phyloP scores from a whole-genome alignment of 1,140 invertebrate genomes.

The Drosophila serrata region DNA sequence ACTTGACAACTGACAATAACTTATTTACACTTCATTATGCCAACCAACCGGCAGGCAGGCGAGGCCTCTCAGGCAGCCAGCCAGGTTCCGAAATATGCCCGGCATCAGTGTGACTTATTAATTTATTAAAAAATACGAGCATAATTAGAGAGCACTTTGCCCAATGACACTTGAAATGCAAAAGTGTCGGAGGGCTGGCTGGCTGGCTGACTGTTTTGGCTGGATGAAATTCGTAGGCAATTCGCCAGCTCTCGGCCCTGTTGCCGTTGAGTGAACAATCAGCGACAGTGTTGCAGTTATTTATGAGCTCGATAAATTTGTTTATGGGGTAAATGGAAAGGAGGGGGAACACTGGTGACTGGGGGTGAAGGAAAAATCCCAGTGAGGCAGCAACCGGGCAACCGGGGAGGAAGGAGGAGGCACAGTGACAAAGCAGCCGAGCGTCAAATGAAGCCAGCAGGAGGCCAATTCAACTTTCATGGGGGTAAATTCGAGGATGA shows the following conservation, averaged over 20 bases:
- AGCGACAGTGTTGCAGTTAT: constrained; percentile 82
- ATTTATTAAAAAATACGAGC: constrained; percentile 82
- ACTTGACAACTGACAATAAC: constrained; percentile 83
- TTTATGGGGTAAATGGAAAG: constrained; percentile 61
- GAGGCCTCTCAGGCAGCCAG: not conserved
- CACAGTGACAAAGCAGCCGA: constrained; percentile 46
- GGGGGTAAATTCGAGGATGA: constrained; percentile 31
- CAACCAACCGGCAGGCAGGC: constrained; percentile 16
- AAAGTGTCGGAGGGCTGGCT: constrained; percentile 22
- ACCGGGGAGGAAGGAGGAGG: not conserved
- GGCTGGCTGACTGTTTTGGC: not conserved
- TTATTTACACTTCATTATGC: constrained; percentile 84
- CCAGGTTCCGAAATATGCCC: constrained; percentile 60
- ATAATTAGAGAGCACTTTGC: constrained; percentile 83
- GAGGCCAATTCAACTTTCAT: constrained; percentile 67
- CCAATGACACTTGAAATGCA: constrained; percentile 82
- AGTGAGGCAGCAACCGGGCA: not conserved
- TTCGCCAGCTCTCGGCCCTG: constrained; percentile 7
- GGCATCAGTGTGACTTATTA: constrained; percentile 79
- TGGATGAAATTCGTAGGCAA: not conserved
- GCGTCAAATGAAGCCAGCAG: constrained; percentile 77
- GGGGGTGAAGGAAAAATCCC: not conserved
- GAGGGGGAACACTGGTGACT: not conserved
- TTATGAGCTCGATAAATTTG: constrained; percentile 84
- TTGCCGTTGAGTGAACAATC: constrained; percentile 75